Conservation (phyloP, 2,113 vertebrate genomes). For the Brachyhypopomus gauderio region DNA sequence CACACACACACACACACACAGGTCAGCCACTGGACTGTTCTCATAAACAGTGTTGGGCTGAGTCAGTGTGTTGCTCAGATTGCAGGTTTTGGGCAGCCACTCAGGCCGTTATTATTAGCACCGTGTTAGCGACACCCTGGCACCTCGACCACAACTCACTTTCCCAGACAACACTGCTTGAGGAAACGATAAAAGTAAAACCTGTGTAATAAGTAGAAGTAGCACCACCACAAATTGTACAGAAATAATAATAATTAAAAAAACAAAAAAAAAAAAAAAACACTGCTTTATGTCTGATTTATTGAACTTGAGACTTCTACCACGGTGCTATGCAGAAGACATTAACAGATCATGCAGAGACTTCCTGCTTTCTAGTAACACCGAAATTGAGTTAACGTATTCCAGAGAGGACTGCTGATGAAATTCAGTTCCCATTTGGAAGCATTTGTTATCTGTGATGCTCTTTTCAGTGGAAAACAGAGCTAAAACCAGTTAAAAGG, state of each 20-base stretch:
- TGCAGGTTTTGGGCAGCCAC: constrained; percentile 20
- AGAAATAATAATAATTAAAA: neutral
- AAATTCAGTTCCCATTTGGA: neutral
- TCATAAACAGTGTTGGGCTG: constrained; percentile 32
- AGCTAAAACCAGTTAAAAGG: neutral
- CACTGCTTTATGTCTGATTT: neutral
- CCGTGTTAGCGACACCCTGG: constrained; percentile 45
- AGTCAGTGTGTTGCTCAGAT: constrained; percentile 46
- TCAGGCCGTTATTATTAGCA: constrained; percentile 53
- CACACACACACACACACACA: constrained; percentile 30
- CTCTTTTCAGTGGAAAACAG: neutral
- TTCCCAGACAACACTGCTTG: constrained; percentile 14
- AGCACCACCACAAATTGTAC: neutral
- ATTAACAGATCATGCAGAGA: neutral
- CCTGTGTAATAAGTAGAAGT: neutral
- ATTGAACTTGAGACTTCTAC: neutral
- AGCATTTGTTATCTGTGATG: neutral
- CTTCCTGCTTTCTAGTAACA: neutral
- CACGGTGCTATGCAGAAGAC: neutral
- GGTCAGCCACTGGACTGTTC: constrained; percentile 16
- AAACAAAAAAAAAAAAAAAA: constrained; percentile 1
- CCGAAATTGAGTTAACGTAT: constrained; percentile 3
- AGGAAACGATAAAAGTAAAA: constrained; percentile 11
- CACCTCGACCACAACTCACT: constrained; percentile 38
- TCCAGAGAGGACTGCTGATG: neutral